Evolutionary conservation across 2,797 vertebrate species (phyloP).

Genomic region (Helarctos malayanus): DNA sequence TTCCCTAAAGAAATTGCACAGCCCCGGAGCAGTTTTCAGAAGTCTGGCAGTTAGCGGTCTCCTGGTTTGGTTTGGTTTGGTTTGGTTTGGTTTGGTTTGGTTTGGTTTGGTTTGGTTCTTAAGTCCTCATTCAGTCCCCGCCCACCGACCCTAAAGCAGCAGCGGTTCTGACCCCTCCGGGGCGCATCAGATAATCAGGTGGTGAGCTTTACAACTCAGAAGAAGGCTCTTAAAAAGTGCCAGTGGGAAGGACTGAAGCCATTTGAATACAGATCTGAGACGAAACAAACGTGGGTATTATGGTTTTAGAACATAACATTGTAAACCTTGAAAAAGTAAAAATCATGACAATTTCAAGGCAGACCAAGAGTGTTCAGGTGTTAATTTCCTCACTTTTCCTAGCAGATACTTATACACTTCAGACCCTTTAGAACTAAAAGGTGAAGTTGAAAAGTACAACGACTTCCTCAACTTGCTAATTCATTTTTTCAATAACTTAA

Average conservation of each 20-base stretch:
- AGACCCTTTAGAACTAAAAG: conserved; percentile 21
- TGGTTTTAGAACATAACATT: neutral
- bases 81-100: neutral
- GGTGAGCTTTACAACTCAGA: neutral
- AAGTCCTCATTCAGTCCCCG: neutral
- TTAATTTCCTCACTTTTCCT: conserved; percentile 24
- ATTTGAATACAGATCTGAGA: neutral
- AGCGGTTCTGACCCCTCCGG: neutral
- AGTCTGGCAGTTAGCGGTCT: neutral
- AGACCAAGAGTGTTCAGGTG: neutral
- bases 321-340: conserved; percentile 26
- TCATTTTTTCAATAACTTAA: conserved; percentile 1
- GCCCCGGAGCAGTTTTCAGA: neutral
- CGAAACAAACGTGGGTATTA: neutral
- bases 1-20: neutral
- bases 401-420: conserved; percentile 24
- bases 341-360: conserved; percentile 32
- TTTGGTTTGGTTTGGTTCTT: neutral
- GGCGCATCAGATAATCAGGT: neutral
- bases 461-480: neutral
- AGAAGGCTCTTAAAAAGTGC: conserved; percentile 12
- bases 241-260: neutral
- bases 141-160: neutral
- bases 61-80: neutral
- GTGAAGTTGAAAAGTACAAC: neutral